Base-by-base conservation (phyloP, 1,140 invertebrate genomes). In the Drosophila nebulosa region DNA sequence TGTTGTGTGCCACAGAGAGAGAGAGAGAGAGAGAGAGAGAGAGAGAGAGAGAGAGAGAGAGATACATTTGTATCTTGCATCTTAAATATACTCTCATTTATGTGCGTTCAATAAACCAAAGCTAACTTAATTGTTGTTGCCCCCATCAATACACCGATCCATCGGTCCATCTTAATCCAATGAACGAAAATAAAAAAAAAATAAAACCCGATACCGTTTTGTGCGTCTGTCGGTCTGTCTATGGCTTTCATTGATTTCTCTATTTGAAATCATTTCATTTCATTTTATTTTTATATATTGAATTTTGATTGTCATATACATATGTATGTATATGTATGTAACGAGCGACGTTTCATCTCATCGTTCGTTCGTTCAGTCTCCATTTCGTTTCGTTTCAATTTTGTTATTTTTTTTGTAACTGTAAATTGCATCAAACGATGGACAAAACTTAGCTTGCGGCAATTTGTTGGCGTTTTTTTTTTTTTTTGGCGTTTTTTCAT, bases 181-280 rank as follows among this genome's bases (percentile, higher is more conserved):
- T 27, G n/a, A 30, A 30, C 27, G 27, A 30, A 30, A 30, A 30
- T 9, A 30, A n/a, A n/a, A 46, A 46, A 59, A 26, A 64, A 12
- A n/a, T 27, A 63, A 71, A 76, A 74, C 62, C 70, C 78, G 70
- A 85, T 81, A 85, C 81, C 81, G 81, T 86, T 88, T 74, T 72
- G 7, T 32, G 2, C 10, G 27, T 10, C 6, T 30, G n/a, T n/a
- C n/a, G n/a, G n/a, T n/a, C n/a, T 30, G 66, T 80, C 51, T 79
- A 32, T 70, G 69, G 74, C 81, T 88, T 86, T 86, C 81, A 88
- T 86, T 86, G 83, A 86, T 86, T 86, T 86, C 81, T 85, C 78
- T 75, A 78, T 86, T 88, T 71, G 67, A 88, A 88, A 86, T 88
- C 67, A 88, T 79, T 85, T 83, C 75, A 76, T 69, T 78, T 84